A percentile compares a stretch with the other conserved stretches of the same genome.
Conservation (phyloP, 1,140 invertebrate species). For the Kradibia gibbosae region DNA sequence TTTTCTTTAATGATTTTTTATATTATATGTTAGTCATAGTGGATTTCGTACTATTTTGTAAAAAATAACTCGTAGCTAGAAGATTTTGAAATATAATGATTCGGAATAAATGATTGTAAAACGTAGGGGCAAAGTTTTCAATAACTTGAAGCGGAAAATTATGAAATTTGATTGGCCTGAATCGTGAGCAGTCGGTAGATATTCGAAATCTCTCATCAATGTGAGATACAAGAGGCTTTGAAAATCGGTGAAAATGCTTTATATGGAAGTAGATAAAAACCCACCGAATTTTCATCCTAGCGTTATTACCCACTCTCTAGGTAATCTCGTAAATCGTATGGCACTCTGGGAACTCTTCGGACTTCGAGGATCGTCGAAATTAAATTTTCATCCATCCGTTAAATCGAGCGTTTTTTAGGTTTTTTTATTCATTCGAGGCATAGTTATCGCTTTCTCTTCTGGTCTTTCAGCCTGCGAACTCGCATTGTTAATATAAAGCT, state of each 20-base stretch:
- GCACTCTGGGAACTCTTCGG: slow-evolving; percentile 34
- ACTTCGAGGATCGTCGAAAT: slow-evolving; percentile 56
- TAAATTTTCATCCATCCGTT: slow-evolving; percentile 61
- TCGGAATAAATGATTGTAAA: background rate
- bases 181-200: background rate
- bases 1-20: slow-evolving; percentile 6
- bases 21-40: background rate
- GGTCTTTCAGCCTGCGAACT: background rate
- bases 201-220: slow-evolving; percentile 24
- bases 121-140: background rate
- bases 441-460: slow-evolving; percentile 5
- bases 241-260: slow-evolving; percentile 33
- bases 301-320: slow-evolving; percentile 57
- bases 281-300: slow-evolving; percentile 48
- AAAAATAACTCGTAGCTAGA: background rate
- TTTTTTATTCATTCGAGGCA: slow-evolving; percentile 27
- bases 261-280: slow-evolving; percentile 33
- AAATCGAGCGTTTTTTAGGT: background rate
- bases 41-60: background rate
- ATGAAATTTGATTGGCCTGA: slow-evolving; percentile 23
- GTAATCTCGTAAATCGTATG: slow-evolving; percentile 58
- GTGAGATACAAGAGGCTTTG: slow-evolving; percentile 11
- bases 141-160: background rate
- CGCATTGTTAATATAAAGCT: background rate
- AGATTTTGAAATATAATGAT: background rate